Evolutionary conservation across 92 coral and sea anemone genomes (phyloP).

Genomic region (Micromussa lordhowensis): DNA sequence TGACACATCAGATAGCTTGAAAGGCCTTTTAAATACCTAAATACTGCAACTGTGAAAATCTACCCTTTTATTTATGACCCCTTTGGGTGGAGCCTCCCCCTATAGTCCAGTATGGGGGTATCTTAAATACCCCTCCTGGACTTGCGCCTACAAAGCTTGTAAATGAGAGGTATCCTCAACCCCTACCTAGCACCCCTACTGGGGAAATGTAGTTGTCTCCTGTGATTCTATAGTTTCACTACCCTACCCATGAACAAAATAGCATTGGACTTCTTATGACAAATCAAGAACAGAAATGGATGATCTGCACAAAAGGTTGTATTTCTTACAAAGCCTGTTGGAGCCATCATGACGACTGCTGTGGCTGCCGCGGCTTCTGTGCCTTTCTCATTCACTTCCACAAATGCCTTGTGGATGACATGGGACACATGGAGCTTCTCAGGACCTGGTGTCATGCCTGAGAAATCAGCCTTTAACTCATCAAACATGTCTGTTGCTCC

Average conservation of each 20-base stretch:
- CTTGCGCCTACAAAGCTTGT: too few species aligned
- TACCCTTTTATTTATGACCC: too few species aligned
- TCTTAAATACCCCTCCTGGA: too few species aligned
- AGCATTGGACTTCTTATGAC: conserved; percentile 68
- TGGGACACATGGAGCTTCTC: conserved; percentile 77
- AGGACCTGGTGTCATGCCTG: conserved; percentile 65
- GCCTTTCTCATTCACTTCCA: conserved; percentile 93
- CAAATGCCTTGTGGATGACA: conserved; percentile 91
- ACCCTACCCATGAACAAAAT: conserved; percentile 82
- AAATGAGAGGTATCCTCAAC: too few species aligned
- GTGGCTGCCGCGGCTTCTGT: conserved; percentile 97
- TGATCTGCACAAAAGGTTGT: conserved; percentile 84
- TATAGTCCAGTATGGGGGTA: too few species aligned
- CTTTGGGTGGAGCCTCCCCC: too few species aligned
- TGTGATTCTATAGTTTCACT: conserved; percentile 64
- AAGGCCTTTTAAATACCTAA: too few species aligned
- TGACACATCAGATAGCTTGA: too few species aligned
- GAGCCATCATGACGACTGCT: conserved; percentile 63
- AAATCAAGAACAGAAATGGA: conserved; percentile 83
- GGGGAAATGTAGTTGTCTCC: too few species aligned
- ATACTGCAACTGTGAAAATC: too few species aligned
- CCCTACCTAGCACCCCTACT: background rate
- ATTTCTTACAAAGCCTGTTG: conserved; percentile 37
- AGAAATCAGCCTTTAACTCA: conserved; percentile 70
- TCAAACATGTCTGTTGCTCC: conserved; percentile 83